Base-by-base conservation (phyloP, 1,140 invertebrate genomes). In the Drosophila littoralis region DNA sequence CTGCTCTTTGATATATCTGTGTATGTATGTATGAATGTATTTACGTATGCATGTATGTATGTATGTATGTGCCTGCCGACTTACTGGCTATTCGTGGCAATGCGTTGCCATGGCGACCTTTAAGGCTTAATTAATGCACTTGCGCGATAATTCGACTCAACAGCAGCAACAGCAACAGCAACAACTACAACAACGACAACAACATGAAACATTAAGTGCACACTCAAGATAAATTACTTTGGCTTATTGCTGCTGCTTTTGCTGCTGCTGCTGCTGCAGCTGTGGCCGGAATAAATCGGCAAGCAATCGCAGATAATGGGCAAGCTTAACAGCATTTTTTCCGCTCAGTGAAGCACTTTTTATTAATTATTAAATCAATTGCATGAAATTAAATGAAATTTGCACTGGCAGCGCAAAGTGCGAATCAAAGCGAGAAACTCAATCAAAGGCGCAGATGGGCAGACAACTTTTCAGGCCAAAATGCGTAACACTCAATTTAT, bases 221-320 rank as follows among this genome's bases (percentile, higher is more conserved):
- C 83, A 88, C 84, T 86, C 68, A 82, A 86, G 82, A 83, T 82
- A 86, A 88, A 83, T 86, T 82, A 83, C 83, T 86, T 81, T 88
- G 72, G 75, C 76, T 75, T 69, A 50, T 63, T 61, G 58, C 66
- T 40, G 57, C 3, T 35, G 46, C 48, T 45, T 28, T 38, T 10
- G 35, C 28, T 43, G 15, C 38, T 33, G 28, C 8, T 32, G 10
- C 50, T 22, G 13, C 13, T 13, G 9, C 43, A 10, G 17, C n/a
- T 32, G 15, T 52, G 12, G 17, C 22, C 36, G 45, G 36, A 6
- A 40, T 35, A 48, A 55, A 54, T 13, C 40, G 22, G 22, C 7
- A 32, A 15, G 46, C 32, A 60, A 60, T 51, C 43, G 48, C 78
- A 40, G 75, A 81, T 86, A 86, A 81, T 81, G 67, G 67, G 50